A percentile compares a stretch with the other conserved stretches of the same genome.
Conservation (phyloP, 2,113 vertebrate genomes). For the Calypte anna region DNA sequence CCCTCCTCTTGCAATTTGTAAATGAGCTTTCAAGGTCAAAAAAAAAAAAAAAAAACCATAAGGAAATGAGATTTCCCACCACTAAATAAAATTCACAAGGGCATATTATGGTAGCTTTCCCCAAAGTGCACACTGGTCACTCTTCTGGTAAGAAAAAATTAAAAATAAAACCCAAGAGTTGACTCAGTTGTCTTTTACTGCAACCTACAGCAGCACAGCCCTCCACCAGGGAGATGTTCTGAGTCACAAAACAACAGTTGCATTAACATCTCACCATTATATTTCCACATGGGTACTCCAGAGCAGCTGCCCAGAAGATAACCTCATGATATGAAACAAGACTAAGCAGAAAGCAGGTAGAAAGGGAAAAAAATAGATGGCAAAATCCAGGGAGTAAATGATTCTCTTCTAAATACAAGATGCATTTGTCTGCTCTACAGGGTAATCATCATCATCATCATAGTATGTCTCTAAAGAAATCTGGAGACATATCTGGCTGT, state of each 20-base stretch:
- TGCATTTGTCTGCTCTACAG: not conserved
- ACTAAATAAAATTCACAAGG: not conserved
- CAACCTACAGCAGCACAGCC: not conserved
- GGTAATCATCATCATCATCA: slow-evolving; percentile 22
- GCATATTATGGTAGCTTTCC: not conserved
- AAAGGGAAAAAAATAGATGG: not conserved
- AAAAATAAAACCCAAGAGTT: not conserved
- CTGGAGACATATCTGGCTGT: slow-evolving; percentile 8
- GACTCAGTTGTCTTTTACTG: not conserved
- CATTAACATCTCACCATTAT: not conserved
- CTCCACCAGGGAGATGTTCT: not conserved
- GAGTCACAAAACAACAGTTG: rapidly evolving
- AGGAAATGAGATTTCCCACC: not conserved
- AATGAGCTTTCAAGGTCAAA: slow-evolving; percentile 17
- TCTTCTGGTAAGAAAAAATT: not conserved
- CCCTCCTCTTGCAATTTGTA: not conserved
- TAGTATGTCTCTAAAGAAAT: not conserved
- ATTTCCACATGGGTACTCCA: not conserved
- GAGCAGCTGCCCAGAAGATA: not conserved
- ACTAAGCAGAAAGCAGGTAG: not conserved
- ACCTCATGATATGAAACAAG: not conserved
- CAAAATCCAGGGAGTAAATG: not conserved
- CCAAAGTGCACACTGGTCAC: not conserved
- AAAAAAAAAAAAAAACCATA: not conserved
- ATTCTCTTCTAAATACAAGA: not conserved